Base-by-base conservation (phyloP, 2,888 invertebrate genomes). In the Helobdella robusta region DNA sequence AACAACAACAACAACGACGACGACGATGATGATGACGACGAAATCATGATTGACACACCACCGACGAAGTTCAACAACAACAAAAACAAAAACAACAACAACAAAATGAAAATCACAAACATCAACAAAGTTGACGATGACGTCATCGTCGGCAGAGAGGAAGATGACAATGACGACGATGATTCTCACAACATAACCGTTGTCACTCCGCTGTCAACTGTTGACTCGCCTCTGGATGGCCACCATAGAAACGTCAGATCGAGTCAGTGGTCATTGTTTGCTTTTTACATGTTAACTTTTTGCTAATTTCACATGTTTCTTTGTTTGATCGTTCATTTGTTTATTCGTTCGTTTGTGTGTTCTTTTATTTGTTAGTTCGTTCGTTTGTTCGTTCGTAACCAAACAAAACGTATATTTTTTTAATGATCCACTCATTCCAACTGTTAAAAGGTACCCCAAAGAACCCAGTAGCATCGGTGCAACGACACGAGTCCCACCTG, bases 151-250 rank as follows among this genome's bases (percentile, higher is more conserved):
- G 50, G 6, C 25, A 25, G 25, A 23, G 50, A 18, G 50, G 50
- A 5, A 6, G 25, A 50, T 18, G 5, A 18, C n/a, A 25, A 18
- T 18, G 50, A 25, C 25, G 54, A 5, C 23, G 54, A 54, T 54
- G 50, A 62, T 44, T 23, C 28, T 18, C 25, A 32, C 18, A 62
- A 62, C 62, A 50, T 62, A 48, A 62, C 62, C 30, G 34, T 44
- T 32, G 62, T 62, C 23, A 62, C 62, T 18, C 62, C 62, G 4
- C 34, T 62, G n/a, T 62, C 62, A 1, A 34, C 50, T n/a, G 44
- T 32, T 28, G 32, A 50, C 2, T 62, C 62, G 23, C 62, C 62
- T n/a, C 30, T 62, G 5, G 62, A 62, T 30, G 30, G 2, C 5
- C n/a, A n/a, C 30, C n/a, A n/a, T n/a, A n/a, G n/a, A n/a, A n/a